Base-by-base conservation (phyloP, 2,888 invertebrate species). In the Onchidella celtica region DNA sequence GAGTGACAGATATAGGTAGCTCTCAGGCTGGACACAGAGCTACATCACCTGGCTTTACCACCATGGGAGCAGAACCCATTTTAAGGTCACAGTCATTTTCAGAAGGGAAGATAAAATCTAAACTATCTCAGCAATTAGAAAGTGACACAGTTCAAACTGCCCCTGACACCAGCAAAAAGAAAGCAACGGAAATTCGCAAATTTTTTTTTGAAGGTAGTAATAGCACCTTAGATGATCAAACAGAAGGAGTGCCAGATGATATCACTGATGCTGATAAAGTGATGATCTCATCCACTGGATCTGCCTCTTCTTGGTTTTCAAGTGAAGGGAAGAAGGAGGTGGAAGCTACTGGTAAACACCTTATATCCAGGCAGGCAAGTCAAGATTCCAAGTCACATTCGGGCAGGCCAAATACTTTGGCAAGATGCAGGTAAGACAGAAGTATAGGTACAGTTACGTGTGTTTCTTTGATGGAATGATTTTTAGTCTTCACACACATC, bases 61-160 rank as follows among this genome's bases (percentile, higher is more conserved):
- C 63, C 32, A 24, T n/a, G 59, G 1, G 66, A 68, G 63, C 9
- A 38, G 74, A 81, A 61, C 73, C 34, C 11, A 38, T 81, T 27
- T 24, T 57, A 24, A 55, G 81, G 66, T 75, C 81, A 27, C 74
- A 81, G 27, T 81, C 81, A 21, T 81, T 81, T 38, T 81, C 81
- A n/a, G 80, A 82, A 6, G 75, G 66, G 11, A 79, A 80, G n/a
- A 29, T 76, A 65, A 82, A 78, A 68, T 84, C 88, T 79, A 74
- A 85, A 83, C 63, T 85, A 82, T 57, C 84, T 78, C 55, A 87
- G 76, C 84, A 83, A 76, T 34, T 86, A 21, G 83, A 77, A 36
- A 29, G 38, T 24, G 68, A 9, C 36, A 38, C 29, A 4, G n/a
- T n/a, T n/a, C n/a, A n/a, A n/a, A n/a, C n/a, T n/a, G n/a, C n/a